Conservation (phyloP, 2,888 invertebrate species). For the Catocala fraxini region DNA sequence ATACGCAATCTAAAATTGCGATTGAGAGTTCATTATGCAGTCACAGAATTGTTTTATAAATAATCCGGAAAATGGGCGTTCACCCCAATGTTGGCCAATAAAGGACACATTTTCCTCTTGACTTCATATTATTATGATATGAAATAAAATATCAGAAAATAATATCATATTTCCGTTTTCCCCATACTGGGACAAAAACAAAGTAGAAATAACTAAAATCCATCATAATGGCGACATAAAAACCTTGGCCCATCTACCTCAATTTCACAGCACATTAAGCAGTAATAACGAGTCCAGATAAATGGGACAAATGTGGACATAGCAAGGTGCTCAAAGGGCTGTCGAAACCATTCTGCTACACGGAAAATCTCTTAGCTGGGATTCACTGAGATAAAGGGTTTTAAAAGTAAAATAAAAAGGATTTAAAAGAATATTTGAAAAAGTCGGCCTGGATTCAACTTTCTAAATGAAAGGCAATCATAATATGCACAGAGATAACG, state of each 20-base stretch:
- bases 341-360: constrained; percentile 56
- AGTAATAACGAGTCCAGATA: constrained; percentile 59
- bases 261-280: constrained; percentile 61
- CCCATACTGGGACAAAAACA: background rate
- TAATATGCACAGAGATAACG: background rate
- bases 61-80: too few relatives aligned
- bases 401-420: constrained; percentile 28
- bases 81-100: too few relatives aligned
- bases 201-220: constrained; percentile 9
- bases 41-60: too few relatives aligned
- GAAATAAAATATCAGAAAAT: too few relatives aligned
- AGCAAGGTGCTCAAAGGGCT: constrained; percentile 49
- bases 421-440: constrained; percentile 26
- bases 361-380: constrained; percentile 58
- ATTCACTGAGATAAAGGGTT: constrained; percentile 41
- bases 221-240: constrained; percentile 29
- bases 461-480: background rate
- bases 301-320: constrained; percentile 57
- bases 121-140: too few relatives aligned
- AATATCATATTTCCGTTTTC: background rate
- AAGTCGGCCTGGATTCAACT: constrained; percentile 3
- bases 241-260: constrained; percentile 43
- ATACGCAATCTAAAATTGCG: too few relatives aligned
- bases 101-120: too few relatives aligned
- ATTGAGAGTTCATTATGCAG: too few relatives aligned